Evolutionary conservation across 2,113 vertebrate species (phyloP), one percentile per base, ranked within the genome.

Genomic region (Chrysochloris asiatica): DNA sequence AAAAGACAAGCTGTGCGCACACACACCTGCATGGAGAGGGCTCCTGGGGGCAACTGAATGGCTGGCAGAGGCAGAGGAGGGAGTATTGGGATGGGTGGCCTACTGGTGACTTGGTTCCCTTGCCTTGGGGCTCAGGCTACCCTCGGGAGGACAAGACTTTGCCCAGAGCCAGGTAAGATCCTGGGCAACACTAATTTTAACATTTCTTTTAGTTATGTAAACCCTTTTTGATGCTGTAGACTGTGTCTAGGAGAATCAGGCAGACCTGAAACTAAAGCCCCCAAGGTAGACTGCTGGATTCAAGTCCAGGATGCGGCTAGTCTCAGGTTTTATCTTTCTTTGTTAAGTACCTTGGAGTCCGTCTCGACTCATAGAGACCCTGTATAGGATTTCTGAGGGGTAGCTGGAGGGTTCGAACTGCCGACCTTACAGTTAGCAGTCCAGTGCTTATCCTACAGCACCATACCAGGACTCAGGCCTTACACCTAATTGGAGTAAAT

Each of bases 141-240:
- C 22, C 38, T 21, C 41, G 47, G 78, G 67, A 30, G 80, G 73
- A 22, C 28, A 61, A 59, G 7, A n/a, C 41, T 26, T 3, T 24
- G 54, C 54, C 8, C 1, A 2, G 75, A 86, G 77, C 81, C 33
- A 16, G 76, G 52, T 47, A 45, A 17, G 54, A 52, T 28, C 75
- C 59, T 24, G 21, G 75, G 89, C 0, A 4, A 54, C 47, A 33
- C 5, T 14, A 52, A 24, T 41, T 36, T 65, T 41, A 2, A 73
- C 11, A 2, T 86, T 9, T 24, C 0, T 0, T 43, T 36, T 8
- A 33, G 78, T 4, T 28, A 36, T 6, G 3, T 8, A 52, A 76
- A 26, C 72, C 24, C 33, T 56, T 93, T 41, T 52, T 6, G 6
- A 36, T 76, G 56, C 24, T 19, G 52, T 45, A 50, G 71, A 0